Percentiles rank a stretch among this genome's conserved stretches.
These are phyloP conservation scores for Eumacrocentrus americanus DNA, from an alignment of 2,888 invertebrate genomes.

Conservation along the genomic window DNA sequence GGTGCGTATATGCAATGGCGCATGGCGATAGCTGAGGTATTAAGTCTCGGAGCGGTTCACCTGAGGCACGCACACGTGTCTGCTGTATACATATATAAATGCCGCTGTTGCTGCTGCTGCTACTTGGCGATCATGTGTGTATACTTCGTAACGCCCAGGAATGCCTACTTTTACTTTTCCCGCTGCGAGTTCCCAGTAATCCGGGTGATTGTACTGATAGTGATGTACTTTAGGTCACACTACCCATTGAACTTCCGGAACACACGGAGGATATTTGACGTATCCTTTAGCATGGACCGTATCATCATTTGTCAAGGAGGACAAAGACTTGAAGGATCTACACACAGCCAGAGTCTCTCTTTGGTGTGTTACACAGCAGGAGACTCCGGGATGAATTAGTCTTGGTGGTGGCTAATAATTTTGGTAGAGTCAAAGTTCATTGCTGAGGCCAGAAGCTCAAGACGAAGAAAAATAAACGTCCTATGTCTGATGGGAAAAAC, in stretches of 20 bases:
- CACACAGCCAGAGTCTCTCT: background rate
- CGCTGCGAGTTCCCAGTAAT: too few relatives aligned
- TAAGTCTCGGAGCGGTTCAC: conserved; percentile 20
- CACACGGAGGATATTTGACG: background rate
- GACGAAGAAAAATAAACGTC: conserved; percentile 14
- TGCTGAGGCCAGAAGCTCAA: background rate
- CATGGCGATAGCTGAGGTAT: conserved; percentile 8
- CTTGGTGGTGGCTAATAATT: conserved; percentile 12
- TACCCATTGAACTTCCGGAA: too few relatives aligned
- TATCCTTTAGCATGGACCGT: background rate
- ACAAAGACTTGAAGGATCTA: background rate
- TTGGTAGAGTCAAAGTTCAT: background rate
- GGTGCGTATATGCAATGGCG: background rate
- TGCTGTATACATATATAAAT: background rate
- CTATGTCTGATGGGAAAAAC: conserved; percentile 9
- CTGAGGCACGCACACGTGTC: conserved; percentile 17
- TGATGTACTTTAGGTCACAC: too few relatives aligned
- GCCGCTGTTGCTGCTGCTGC: too few relatives aligned
- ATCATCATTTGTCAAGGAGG: too few relatives aligned
- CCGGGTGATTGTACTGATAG: conserved; percentile 15
- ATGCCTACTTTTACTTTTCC: conserved; percentile 49
- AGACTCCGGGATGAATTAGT: conserved; percentile 8
- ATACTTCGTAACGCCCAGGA: conserved; percentile 33
- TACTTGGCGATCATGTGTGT: background rate
- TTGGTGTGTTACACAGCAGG: conserved; percentile 9